Base-by-base conservation (phyloP, 2,888 invertebrate genomes). In the Amphipoea oculea region DNA sequence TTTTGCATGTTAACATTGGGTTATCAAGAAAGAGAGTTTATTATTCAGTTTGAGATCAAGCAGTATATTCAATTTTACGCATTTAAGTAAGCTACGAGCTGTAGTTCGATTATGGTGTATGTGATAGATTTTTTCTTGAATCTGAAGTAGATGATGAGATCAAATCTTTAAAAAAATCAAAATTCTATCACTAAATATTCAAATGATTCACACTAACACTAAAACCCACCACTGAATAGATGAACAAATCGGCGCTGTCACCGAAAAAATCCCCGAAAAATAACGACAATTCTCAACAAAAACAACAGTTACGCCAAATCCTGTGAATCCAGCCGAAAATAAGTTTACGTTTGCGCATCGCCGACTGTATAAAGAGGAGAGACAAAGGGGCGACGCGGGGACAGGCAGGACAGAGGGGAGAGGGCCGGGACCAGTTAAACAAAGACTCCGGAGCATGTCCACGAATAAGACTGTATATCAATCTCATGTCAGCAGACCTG, bases 401-500 rank as follows among this genome's bases (percentile, higher is more conserved):
- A 90, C 86, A 87, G 80, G 85, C 84, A 82, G 78, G 79, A 87
- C 83, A 86, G 90, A 86, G 82, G 89, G 90, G 85, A 87, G 86
- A 91, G 90, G 87, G 86, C 82, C 78, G 90, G 92, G 94, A 95
- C 96, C 96, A 95, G 96, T 96, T 95, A 95, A 96, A 97, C 96
- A 96, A 96, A 96, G 96, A 95, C 95, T 95, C 94, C 94, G 93
- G 94, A 92, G 94, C 95, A 94, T 95, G 96, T 96, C 96, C 95
- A 91, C 96, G 94, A 94, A 95, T 94, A 94, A 93, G 95, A 94
- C 95, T 93, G 94, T 96, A 96, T 96, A 97, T 97, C 97, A 97
- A 97, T 97, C 97, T 95, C 93, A 90, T 95, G 96, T 96, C 97
- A 96, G 93, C 94, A 92, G 94, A 94, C 94, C 95, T 94, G 94